These are phyloP conservation scores for Rafetus swinhoei DNA, from an alignment of 2,113 vertebrate species.

Conservation along the genomic window DNA sequence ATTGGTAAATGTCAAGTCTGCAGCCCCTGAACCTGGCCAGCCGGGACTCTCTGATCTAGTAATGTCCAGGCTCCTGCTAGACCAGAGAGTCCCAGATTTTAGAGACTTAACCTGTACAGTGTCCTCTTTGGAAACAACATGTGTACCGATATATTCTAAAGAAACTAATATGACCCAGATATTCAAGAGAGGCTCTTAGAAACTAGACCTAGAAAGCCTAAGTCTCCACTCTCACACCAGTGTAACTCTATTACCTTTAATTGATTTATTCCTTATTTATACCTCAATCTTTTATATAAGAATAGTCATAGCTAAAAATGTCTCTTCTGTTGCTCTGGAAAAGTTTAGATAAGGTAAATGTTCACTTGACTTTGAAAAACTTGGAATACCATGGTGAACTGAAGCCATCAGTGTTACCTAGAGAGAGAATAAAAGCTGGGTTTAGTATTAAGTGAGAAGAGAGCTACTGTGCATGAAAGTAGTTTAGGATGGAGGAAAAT, in stretches of 20 bases:
- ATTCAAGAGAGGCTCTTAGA: not conserved
- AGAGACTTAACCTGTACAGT: not conserved
- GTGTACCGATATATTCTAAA: not conserved
- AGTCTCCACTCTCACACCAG: not conserved
- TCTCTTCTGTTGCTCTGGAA: not conserved
- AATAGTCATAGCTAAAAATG: not conserved
- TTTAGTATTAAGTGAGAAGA: not conserved
- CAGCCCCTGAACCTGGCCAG: not conserved
- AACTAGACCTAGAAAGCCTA: not conserved
- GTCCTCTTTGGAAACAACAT: not conserved
- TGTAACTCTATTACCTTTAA: not conserved
- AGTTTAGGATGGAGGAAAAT: not conserved
- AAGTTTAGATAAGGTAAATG: not conserved
- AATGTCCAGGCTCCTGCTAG: not conserved
- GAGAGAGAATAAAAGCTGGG: not conserved
- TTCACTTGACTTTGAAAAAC: not conserved
- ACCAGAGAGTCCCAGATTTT: no score
- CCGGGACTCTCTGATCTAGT: no score
- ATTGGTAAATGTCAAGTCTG: rapidly evolving
- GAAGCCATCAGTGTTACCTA: not conserved
- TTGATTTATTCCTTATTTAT: not conserved
- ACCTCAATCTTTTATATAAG: not conserved
- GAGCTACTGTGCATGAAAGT: not conserved
- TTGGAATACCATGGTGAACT: not conserved
- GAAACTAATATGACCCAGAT: not conserved